A percentile compares a stretch with the other conserved stretches of the same genome.
Evolutionary conservation across 2,113 vertebrate genomes (phyloP).

Genomic region (Myrmophylax atrothorax): DNA sequence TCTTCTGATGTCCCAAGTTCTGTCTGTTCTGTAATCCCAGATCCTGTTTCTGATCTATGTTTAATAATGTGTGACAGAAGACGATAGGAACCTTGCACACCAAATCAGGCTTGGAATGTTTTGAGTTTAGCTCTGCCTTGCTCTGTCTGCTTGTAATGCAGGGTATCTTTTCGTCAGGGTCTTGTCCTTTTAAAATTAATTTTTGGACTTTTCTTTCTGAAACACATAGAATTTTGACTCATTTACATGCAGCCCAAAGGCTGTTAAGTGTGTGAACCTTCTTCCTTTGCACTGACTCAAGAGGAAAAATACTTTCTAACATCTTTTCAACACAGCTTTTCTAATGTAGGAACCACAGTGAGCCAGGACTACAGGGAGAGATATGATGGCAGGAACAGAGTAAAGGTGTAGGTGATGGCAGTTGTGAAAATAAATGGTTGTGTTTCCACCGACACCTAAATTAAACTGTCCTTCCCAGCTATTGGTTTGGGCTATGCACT

Average conservation of each 20-base stretch:
- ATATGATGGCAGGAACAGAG: background rate
- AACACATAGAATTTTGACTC: background rate
- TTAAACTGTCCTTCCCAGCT: background rate
- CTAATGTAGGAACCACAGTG: background rate
- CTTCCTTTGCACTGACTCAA: background rate
- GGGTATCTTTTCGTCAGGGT: background rate
- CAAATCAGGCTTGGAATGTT: constrained; percentile 31
- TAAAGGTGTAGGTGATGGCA: background rate
- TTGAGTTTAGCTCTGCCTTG: constrained; percentile 34
- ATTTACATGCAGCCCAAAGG: background rate
- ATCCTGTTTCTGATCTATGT: constrained; percentile 64
- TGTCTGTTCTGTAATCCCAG: constrained; percentile 59
- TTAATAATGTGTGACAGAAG: constrained; percentile 69
- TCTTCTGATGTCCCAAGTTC: constrained; percentile 53
- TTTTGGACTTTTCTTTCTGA: constrained; percentile 1
- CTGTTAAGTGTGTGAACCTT: background rate
- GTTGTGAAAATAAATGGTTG: background rate
- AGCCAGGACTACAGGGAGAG: background rate
- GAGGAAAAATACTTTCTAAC: background rate
- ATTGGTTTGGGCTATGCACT: background rate
- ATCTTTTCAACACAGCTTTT: background rate
- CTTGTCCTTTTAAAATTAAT: background rate
- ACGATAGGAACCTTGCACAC: constrained; percentile 54
- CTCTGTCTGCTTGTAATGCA: background rate
- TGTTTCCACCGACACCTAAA: background rate